These are phyloP conservation scores for Drosophila elegans DNA, from an alignment of 1,140 invertebrate genomes.

Conservation along the genomic window DNA sequence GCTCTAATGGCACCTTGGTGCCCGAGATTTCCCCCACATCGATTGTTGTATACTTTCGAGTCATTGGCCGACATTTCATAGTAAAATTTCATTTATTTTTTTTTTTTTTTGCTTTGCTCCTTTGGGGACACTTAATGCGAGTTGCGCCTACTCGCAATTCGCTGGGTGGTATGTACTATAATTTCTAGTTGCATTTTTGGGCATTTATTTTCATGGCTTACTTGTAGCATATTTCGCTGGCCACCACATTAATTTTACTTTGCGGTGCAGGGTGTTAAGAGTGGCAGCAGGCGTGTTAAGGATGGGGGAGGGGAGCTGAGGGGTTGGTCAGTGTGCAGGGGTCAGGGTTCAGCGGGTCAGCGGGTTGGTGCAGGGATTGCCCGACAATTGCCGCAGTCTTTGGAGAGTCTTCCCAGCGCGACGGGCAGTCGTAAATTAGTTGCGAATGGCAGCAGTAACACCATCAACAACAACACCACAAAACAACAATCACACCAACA, in stretches of 20 bases:
- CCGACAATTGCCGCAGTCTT: conserved; percentile 73
- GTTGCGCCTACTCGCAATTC: conserved; percentile 38
- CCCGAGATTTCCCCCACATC: neutral
- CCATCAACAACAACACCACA: conserved; percentile 30
- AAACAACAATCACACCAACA: conserved; percentile 19
- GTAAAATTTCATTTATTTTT: conserved; percentile 5
- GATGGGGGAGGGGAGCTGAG: neutral
- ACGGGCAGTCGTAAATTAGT: conserved; percentile 73
- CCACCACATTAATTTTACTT: conserved; percentile 62
- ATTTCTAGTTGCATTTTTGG: conserved; percentile 45
- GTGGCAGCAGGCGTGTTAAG: neutral
- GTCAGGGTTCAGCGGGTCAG: neutral
- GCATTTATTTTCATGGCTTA: conserved; percentile 73
- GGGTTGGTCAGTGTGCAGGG: neutral
- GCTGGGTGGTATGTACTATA: conserved; percentile 18
- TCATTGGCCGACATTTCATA: conserved; percentile 33
- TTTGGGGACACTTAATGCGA: conserved; percentile 73
- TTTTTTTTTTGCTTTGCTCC: conserved; percentile 28
- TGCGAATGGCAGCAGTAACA: conserved; percentile 56
- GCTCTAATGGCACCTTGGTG: conserved; percentile 50
- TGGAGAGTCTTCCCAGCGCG: conserved; percentile 65
- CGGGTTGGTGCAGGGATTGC: conserved; percentile 28
- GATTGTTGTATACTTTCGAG: conserved; percentile 14
- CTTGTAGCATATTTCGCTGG: conserved; percentile 68
- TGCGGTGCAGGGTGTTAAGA: conserved; percentile 34